Conservation (phyloP, 2,797 vertebrate species). For the Bovichtus diacanthus region DNA sequence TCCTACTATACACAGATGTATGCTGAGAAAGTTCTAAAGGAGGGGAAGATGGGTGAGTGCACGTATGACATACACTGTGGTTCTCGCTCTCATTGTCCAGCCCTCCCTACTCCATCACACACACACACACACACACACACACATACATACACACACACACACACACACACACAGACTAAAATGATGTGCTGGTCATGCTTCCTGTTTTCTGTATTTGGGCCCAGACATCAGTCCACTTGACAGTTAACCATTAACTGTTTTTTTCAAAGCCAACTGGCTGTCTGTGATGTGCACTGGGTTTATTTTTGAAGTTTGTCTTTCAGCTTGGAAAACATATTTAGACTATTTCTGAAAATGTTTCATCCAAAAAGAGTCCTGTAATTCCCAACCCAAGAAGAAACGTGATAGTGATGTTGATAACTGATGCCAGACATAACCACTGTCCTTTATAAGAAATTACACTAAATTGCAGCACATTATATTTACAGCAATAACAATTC, state of each 20-base stretch:
- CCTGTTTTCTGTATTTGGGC: conserved; percentile 67
- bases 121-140: conserved; percentile 9
- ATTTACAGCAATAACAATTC: neutral
- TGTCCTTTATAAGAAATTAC: neutral
- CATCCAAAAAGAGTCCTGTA: neutral
- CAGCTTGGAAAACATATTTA: conserved; percentile 16
- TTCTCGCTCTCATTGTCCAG: neutral
- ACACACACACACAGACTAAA: conserved; percentile 16
- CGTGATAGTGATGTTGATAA: neutral
- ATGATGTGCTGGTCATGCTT: conserved; percentile 44
- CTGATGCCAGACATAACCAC: neutral
- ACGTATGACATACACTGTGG: conserved; percentile 4
- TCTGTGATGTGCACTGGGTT: conserved; percentile 40
- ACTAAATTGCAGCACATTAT: neutral
- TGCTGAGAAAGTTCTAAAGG: conserved; percentile 78
- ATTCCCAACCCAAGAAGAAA: neutral
- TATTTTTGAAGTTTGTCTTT: conserved; percentile 46
- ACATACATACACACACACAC: conserved; percentile 11
- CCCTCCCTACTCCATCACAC: neutral
- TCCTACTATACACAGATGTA: conserved; percentile 65
- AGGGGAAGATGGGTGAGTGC: conserved; percentile 86
- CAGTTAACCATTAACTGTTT: conserved; percentile 86
- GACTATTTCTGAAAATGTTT: neutral
- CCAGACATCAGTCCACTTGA: conserved; percentile 71
- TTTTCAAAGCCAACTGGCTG: conserved; percentile 46